These are phyloP conservation scores for Eidolon dupreanum DNA, from an alignment of 2,797 vertebrate genomes.

Conservation along the genomic window DNA sequence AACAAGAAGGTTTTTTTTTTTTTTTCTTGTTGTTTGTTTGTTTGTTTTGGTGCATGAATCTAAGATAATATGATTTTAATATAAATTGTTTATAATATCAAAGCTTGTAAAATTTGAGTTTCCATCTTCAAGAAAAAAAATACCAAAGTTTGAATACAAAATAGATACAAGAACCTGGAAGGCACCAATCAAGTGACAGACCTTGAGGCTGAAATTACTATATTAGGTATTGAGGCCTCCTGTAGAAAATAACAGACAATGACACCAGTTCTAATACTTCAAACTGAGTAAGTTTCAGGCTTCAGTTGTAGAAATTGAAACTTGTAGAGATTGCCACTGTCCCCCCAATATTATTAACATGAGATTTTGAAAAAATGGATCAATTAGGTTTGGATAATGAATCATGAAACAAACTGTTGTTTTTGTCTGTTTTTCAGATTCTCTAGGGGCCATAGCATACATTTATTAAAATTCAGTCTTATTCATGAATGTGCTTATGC, in stretches of 20 bases:
- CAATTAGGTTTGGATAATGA: background rate
- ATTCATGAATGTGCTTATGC: background rate
- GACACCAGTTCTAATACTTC: background rate
- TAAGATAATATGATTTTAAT: background rate
- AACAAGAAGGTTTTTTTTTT: background rate
- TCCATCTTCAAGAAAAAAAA: background rate
- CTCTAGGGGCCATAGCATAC: background rate
- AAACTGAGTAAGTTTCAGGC: background rate
- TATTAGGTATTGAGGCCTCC: background rate
- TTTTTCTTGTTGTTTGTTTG: no score
- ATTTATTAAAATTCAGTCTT: background rate
- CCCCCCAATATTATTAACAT: background rate
- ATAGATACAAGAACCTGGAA: background rate
- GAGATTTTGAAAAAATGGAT: background rate
- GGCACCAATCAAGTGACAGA: background rate
- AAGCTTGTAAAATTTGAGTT: background rate
- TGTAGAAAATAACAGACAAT: background rate
- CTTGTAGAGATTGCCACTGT: background rate
- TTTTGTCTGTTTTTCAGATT: background rate
- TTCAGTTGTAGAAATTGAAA: background rate
- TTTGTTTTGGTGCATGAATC: background rate
- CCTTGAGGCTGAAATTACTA: background rate
- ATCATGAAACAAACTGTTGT: background rate
- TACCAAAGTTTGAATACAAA: background rate
- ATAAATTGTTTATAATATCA: background rate